Evolutionary conservation across 2,888 invertebrate species (phyloP).

Genomic region (Blastobasis adustella): DNA sequence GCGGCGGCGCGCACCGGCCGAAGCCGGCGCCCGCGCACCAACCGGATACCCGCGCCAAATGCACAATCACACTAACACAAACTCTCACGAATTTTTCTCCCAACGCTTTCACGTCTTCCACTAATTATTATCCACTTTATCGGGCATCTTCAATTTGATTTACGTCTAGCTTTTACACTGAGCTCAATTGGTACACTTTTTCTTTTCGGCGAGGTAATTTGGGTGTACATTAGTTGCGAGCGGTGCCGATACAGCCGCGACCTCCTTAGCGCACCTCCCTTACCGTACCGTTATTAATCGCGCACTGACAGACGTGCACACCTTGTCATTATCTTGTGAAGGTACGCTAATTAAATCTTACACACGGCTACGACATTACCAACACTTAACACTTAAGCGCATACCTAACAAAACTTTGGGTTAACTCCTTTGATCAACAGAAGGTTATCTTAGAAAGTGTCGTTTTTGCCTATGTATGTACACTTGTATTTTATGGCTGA

Average conservation of each 20-base stretch:
- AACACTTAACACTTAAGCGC: too few relatives aligned
- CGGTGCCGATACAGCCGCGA: slow-evolving; percentile 22
- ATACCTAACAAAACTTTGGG: not conserved
- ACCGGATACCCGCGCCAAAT: slow-evolving; percentile 68
- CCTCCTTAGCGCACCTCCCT: slow-evolving; percentile 1
- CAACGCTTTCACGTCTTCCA: slow-evolving; percentile 72
- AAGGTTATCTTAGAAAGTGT: slow-evolving; percentile 31
- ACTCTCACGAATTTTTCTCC: slow-evolving; percentile 75
- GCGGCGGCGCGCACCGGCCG: slow-evolving; percentile 1
- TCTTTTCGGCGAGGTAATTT: slow-evolving; percentile 62
- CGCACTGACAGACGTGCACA: too few relatives aligned
- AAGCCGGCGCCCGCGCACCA: slow-evolving; percentile 21
- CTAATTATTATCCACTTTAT: slow-evolving; percentile 76
- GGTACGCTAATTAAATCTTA: too few relatives aligned
- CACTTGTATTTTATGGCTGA: slow-evolving; percentile 23
- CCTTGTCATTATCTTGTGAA: too few relatives aligned
- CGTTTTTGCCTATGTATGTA: slow-evolving; percentile 7
- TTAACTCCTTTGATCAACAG: slow-evolving; percentile 4
- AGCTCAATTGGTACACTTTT: slow-evolving; percentile 70
- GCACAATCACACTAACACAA: slow-evolving; percentile 70
- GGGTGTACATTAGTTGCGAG: slow-evolving; percentile 35
- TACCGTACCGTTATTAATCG: not conserved
- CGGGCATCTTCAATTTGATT: slow-evolving; percentile 75
- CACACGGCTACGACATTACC: too few relatives aligned
- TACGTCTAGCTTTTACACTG: slow-evolving; percentile 65